These are phyloP conservation scores for Melanotus villosus DNA, from an alignment of 2,888 invertebrate species.

Conservation along the genomic window DNA sequence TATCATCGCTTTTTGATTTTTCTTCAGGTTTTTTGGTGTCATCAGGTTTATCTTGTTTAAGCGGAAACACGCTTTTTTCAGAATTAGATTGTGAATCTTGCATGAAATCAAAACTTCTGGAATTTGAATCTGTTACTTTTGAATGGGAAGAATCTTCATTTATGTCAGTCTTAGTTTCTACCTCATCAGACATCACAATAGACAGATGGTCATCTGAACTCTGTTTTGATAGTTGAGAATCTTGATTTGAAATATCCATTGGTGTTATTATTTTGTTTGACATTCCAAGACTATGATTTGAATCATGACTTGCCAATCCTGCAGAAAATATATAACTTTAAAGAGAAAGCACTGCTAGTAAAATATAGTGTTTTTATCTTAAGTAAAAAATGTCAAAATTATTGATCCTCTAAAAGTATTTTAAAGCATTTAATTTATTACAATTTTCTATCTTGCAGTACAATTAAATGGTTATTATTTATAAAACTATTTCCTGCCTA, in stretches of 20 bases:
- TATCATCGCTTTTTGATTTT: slow-evolving; percentile 42
- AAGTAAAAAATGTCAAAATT: no score
- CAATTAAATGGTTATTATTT: no score
- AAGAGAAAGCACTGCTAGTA: no score
- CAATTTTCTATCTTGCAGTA: no score
- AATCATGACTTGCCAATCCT: slow-evolving; percentile 71
- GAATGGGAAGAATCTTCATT: slow-evolving; percentile 57
- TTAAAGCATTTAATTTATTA: no score
- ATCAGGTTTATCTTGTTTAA: slow-evolving; percentile 30
- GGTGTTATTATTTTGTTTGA: slow-evolving; percentile 39
- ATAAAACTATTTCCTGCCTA: no score
- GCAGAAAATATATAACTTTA: slow-evolving; percentile 10
- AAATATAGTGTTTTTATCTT: no score
- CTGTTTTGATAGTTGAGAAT: slow-evolving; percentile 75
- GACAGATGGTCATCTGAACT: slow-evolving; percentile 75
- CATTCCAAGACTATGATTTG: slow-evolving; percentile 59
- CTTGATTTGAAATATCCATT: slow-evolving; percentile 70
- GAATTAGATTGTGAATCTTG: slow-evolving; percentile 18
- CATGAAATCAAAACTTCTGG: slow-evolving; percentile 35
- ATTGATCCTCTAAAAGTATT: no score
- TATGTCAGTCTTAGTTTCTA: slow-evolving; percentile 65
- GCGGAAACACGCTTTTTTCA: background rate
- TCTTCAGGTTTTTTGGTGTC: slow-evolving; percentile 49
- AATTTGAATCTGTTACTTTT: slow-evolving; percentile 19
- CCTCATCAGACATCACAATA: slow-evolving; percentile 70